Evolutionary conservation across 2,797 vertebrate species (phyloP).

Genomic region (Chiroxiphia lanceolata): DNA sequence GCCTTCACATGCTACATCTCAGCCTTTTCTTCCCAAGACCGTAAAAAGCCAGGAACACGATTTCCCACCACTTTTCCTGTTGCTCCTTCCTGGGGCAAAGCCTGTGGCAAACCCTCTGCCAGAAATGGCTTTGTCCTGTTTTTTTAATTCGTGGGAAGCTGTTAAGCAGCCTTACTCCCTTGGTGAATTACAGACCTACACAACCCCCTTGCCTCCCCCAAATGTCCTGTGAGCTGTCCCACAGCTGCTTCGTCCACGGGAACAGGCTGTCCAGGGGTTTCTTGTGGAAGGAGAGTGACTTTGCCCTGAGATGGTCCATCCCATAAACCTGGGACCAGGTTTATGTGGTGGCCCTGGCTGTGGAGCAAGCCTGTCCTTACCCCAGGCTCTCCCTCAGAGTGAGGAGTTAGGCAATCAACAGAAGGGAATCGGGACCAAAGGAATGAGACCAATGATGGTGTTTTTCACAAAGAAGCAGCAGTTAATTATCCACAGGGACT

Average conservation of each 20-base stretch:
- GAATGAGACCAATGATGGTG: not conserved
- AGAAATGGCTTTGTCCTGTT: not conserved
- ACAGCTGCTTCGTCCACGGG: rapidly evolving
- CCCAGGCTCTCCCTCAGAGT: not conserved
- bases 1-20: not conserved
- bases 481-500: not conserved
- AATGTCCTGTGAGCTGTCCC: not conserved
- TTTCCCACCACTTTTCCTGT: not conserved
- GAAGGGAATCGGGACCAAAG: not conserved
- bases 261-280: not conserved
- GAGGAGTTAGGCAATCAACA: not conserved
- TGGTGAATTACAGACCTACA: not conserved
- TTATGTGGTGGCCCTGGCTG: not conserved
- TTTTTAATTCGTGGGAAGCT: not conserved
- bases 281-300: not conserved
- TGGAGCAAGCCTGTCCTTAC: not conserved
- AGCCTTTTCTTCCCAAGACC: not conserved
- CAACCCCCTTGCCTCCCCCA: no score
- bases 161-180: not conserved
- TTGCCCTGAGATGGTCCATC: not conserved
- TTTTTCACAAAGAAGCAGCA: not conserved
- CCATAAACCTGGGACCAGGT: not conserved
- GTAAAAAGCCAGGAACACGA: not conserved
- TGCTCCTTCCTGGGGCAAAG: not conserved
- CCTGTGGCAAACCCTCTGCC: not conserved